Evolutionary conservation across 2,113 vertebrate species (phyloP), one percentile per base, ranked within the genome.

Genomic region (Lucifuga dentata): DNA sequence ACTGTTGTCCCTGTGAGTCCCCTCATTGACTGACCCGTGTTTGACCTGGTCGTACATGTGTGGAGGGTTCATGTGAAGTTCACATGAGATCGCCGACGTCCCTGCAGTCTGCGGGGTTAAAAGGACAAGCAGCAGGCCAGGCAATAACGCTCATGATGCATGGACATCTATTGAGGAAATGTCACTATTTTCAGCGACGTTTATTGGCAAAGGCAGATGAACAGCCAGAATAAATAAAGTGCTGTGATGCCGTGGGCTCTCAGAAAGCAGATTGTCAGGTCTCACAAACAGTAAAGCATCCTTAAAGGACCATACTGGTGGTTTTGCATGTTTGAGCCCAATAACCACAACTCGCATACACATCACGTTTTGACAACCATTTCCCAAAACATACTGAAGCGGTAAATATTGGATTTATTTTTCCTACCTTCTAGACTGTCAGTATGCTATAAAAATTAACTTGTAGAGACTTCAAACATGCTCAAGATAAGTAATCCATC

Each of bases 1-100:
- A 92, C 91, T 92, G 90, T 79, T 92, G 78, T 49, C 44, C 46
- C 41, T 1, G 16, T 5, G 33, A 40, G 50, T 81, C 67, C 80
- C 62, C 26, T 29, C 26, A 5, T 29, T 26, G 0, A 16, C 36
- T 90, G 78, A 67, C 85, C 75, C 46, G 15, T 2, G 73, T 6
- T 57, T 86, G 83, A 89, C 86, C 84, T n/a, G 16, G 58, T 51
- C 55, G 11, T 33, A 56, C 7, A 39, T 1, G 56, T 1, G 68
- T 0, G 20, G 1, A 16, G 64, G 61, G 90, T 78, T 89, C 83
- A 57, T 1, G 24, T 5, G 15, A 20, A 64, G 88, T 69, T 91
- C 81, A 86, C n/a, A 51, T 26, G 45, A 43, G 20, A 75, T n/a
- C n/a, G n/a, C n/a, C n/a, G n/a, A n/a, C n/a, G 84, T 82, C 72